Conservation (phyloP, 2,888 invertebrate species). For the Salpingus planirostris region DNA sequence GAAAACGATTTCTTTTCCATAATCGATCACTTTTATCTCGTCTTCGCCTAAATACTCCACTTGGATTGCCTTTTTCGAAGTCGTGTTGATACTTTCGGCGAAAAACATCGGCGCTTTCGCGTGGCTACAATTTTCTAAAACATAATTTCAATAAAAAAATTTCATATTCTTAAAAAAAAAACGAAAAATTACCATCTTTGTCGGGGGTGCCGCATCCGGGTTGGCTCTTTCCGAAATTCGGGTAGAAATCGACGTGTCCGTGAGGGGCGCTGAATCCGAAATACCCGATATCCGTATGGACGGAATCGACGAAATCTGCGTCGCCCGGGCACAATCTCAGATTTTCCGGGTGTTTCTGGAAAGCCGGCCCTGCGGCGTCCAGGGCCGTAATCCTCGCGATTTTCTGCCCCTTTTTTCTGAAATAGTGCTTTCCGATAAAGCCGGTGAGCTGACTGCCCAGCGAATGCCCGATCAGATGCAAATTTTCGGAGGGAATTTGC, state of each 20-base stretch:
- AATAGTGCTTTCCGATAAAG: constrained; percentile 23
- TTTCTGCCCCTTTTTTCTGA: constrained; percentile 25
- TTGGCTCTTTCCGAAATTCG: constrained; percentile 60
- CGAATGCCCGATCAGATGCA: constrained; percentile 42
- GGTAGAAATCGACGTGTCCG: constrained; percentile 70
- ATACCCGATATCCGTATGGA: constrained; percentile 61
- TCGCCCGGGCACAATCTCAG: constrained; percentile 59
- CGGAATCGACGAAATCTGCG: constrained; percentile 64
- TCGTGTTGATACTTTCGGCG: too few relatives aligned
- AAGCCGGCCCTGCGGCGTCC: constrained; percentile 41
- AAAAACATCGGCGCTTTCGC: too few relatives aligned
- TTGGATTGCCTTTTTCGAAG: too few relatives aligned
- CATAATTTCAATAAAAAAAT: too few relatives aligned
- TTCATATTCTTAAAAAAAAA: too few relatives aligned
- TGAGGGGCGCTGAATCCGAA: constrained; percentile 51
- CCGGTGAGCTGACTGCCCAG: constrained; percentile 30
- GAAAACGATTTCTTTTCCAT: too few relatives aligned
- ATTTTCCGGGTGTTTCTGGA: constrained; percentile 23
- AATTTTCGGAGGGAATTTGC: constrained; percentile 31
- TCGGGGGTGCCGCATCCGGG: constrained; percentile 61
- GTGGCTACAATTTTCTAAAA: too few relatives aligned
- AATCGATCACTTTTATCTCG: too few relatives aligned
- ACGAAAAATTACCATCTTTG: too few relatives aligned
- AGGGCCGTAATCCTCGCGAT: constrained; percentile 42
- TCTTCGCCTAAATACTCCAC: too few relatives aligned